Evolutionary conservation across 1,140 invertebrate genomes (phyloP).

Genomic region (Trissolcus basalis): DNA sequence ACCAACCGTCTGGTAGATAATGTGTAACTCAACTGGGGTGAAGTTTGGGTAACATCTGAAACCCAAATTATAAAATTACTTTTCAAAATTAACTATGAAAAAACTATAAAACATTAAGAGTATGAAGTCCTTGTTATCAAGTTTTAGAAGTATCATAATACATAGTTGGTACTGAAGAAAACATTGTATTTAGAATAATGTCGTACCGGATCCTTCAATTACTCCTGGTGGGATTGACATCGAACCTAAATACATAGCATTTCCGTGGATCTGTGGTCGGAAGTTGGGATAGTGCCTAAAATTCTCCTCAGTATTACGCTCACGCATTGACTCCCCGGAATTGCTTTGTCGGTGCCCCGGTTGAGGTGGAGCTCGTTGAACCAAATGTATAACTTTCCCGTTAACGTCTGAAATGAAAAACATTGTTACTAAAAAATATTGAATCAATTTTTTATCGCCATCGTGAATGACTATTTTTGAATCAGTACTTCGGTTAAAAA

Average conservation of each 20-base stretch:
- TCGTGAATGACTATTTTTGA: no score
- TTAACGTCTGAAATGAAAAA: conserved; percentile 83
- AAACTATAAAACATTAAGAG: no score
- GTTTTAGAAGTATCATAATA: no score
- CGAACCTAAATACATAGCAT: conserved; percentile 80
- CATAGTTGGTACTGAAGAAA: background rate
- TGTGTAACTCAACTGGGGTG: conserved; percentile 69
- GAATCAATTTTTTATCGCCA: no score
- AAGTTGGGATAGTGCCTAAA: conserved; percentile 8
- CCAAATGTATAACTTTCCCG: conserved; percentile 94
- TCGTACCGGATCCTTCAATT: conserved; percentile 76
- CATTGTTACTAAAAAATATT: background rate
- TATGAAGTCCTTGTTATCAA: no score
- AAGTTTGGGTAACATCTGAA: conserved; percentile 16
- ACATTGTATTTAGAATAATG: background rate
- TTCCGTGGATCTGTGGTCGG: conserved; percentile 72
- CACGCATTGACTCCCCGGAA: conserved; percentile 65
- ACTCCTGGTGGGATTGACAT: conserved; percentile 80
- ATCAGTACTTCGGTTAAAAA: no score
- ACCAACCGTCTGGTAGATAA: conserved; percentile 72
- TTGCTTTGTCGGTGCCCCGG: conserved; percentile 66
- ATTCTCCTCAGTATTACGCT: conserved; percentile 42
- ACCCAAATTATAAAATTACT: conserved; percentile 22
- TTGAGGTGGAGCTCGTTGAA: conserved; percentile 86
- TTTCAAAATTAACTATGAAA: no score